Base-by-base conservation (phyloP, 2,888 invertebrate genomes). In the Conus canariensis region DNA sequence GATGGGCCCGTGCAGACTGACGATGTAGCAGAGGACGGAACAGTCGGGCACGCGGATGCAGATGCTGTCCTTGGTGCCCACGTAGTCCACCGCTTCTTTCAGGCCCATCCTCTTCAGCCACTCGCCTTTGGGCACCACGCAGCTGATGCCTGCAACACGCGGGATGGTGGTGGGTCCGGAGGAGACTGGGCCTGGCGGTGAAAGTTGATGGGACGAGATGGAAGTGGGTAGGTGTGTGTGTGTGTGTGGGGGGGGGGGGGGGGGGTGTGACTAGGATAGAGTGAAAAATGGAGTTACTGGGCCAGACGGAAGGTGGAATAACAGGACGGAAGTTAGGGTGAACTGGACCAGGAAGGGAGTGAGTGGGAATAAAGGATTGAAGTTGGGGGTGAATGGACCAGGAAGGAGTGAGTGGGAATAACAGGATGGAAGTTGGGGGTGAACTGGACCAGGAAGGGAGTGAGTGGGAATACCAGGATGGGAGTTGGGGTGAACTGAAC, bases 31-130 rank as follows among this genome's bases (percentile, higher is more conserved):
- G n/a, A 94, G 90, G 25, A 94, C 94, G n/a, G 93, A 92, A 67
- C 92, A 92, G 91, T 94, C 94, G 3, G 94, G 94, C 5, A 45
- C 94, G 92, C 94, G 92, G 87, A 94, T 93, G 82, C 94, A 94
- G 82, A 94, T 92, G 87, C 93, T 94, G 8, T 93, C 92, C 77
- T 92, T 92, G 59, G 92, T 93, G 12, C 94, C 94, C 56, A 94
- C 92, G 85, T 91, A 91, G 22, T 92, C 89, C 9, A 91, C 82
- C 9, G 93, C 92, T 45, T 93, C 93, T 1, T 91, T 92, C 22
- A 93, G 88, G 5, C 93, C 93, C 56, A 93, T 91, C 45, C 91
- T 90, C 90, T 92, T 58, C 74, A 92, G 86, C 94, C 94, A 94
- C 8, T 92, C 90, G 25, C 93, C 94, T 86, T 94, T 94, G 22